Conservation (phyloP, 2,797 vertebrate genomes). For the Aphelocoma californica region DNA sequence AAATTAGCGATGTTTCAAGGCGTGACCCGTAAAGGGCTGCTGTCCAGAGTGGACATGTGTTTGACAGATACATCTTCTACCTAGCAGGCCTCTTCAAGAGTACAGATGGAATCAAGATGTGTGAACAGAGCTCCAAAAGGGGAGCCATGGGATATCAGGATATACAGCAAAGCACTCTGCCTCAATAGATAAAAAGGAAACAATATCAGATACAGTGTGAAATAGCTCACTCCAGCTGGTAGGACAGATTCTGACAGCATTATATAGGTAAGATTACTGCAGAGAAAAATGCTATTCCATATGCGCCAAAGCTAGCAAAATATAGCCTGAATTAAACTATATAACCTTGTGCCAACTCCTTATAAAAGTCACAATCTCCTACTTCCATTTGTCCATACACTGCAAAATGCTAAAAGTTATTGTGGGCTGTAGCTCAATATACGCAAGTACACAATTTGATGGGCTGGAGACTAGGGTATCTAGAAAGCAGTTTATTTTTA, state of each 20-base stretch:
- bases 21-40: conserved; percentile 59
- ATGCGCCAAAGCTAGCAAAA: neutral
- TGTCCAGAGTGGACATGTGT: conserved; percentile 55
- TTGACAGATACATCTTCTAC: conserved; percentile 63
- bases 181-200: conserved; percentile 46
- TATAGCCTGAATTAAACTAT: neutral
- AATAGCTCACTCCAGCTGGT: conserved; percentile 23
- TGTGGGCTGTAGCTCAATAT: neutral
- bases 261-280: neutral
- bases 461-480: neutral
- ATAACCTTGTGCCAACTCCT: neutral
- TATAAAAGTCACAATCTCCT: neutral
- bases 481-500: neutral
- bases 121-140: conserved; percentile 40
- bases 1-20: conserved; percentile 67
- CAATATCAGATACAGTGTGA: conserved; percentile 4
- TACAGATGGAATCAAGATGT: conserved; percentile 72
- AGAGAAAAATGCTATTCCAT: neutral
- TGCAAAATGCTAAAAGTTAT: neutral
- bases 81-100: conserved; percentile 15
- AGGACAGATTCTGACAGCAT: conserved; percentile 21
- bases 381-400: neutral
- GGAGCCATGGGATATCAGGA: conserved; percentile 22
- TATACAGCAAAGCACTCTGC: neutral
- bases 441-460: neutral